Percentiles rank a stretch among this genome's conserved stretches.
These are phyloP conservation scores for Ophioninae sp. DNA, from an alignment of 2,888 invertebrate genomes.

Conservation along the genomic window DNA sequence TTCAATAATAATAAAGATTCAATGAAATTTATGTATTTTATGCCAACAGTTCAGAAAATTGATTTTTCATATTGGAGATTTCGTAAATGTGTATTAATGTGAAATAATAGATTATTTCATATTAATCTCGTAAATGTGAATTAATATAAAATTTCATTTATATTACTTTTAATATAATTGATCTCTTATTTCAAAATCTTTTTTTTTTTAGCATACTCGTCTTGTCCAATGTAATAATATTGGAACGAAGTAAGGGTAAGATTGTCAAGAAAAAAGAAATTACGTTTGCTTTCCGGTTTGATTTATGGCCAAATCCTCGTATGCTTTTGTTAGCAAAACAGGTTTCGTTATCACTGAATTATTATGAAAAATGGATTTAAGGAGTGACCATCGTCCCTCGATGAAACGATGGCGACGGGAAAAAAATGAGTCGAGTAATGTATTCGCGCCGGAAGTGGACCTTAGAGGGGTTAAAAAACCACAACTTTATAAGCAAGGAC, in stretches of 20 bases:
- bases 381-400: slow-evolving; percentile 69
- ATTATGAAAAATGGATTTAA: slow-evolving; percentile 31
- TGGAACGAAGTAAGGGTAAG: background rate
- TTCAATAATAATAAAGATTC: too few relatives aligned
- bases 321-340: background rate
- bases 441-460: slow-evolving; percentile 78
- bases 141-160: too few relatives aligned
- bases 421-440: slow-evolving; percentile 73
- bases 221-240: background rate
- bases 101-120: too few relatives aligned
- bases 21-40: too few relatives aligned
- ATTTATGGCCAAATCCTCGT: slow-evolving; percentile 3
- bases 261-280: background rate
- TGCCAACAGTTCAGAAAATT: too few relatives aligned
- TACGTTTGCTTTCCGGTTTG: background rate
- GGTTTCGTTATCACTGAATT: background rate
- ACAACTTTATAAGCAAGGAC: slow-evolving; percentile 57
- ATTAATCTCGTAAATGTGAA: too few relatives aligned
- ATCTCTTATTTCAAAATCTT: too few relatives aligned
- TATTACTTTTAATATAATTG: too few relatives aligned
- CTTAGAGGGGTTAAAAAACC: slow-evolving; percentile 69
- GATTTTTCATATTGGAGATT: too few relatives aligned
- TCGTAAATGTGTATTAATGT: too few relatives aligned
- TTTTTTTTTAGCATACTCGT: too few relatives aligned
- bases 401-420: slow-evolving; percentile 71